Evolutionary conservation across 2,888 invertebrate species (phyloP).

Genomic region (Parascotia fuliginaria): DNA sequence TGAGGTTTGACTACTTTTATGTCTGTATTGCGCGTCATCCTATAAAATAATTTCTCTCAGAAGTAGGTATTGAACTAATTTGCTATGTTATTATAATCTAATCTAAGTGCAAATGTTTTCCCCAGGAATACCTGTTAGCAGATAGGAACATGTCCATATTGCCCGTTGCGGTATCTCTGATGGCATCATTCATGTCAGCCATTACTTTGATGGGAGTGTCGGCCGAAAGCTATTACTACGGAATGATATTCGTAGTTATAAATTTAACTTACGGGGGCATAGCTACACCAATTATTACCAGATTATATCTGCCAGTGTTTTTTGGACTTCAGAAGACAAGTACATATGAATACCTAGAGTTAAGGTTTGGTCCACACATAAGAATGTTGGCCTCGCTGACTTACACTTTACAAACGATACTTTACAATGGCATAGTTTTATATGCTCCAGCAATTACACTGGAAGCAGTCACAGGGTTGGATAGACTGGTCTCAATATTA

Average conservation of each 20-base stretch:
- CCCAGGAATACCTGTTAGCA: conserved; percentile 93
- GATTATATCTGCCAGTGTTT: conserved; percentile 93
- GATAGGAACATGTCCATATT: conserved; percentile 91
- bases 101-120: conserved; percentile 23
- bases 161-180: conserved; percentile 94
- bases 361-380: conserved; percentile 92
- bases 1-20: too few species aligned
- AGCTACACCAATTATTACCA: conserved; percentile 91
- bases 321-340: conserved; percentile 93
- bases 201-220: conserved; percentile 95
- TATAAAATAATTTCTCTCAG: too few species aligned
- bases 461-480: conserved; percentile 93
- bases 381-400: conserved; percentile 92
- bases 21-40: too few species aligned
- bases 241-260: conserved; percentile 92
- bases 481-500: conserved; percentile 89
- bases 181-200: conserved; percentile 98
- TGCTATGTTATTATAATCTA: neutral
- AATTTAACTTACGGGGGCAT: conserved; percentile 89
- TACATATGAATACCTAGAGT: conserved; percentile 96
- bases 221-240: conserved; percentile 93
- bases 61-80: neutral
- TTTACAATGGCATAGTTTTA: conserved; percentile 96
- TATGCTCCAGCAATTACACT: conserved; percentile 97
- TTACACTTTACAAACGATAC: conserved; percentile 95